Base-by-base conservation (phyloP, 2,113 vertebrate genomes). In the Oncorhynchus mykiss region DNA sequence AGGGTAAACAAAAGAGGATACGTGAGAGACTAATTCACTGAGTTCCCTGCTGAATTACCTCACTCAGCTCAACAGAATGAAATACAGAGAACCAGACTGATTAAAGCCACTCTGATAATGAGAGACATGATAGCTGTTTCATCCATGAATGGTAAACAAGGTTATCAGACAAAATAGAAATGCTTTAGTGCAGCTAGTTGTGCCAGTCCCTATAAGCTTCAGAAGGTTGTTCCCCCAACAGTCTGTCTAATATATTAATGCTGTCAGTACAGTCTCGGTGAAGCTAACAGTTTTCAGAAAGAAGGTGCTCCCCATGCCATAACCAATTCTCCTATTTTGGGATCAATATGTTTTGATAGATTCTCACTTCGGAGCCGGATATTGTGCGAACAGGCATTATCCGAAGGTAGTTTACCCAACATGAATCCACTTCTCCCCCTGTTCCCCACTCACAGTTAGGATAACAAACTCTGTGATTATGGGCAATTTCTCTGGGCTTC, bases 271-370 rank as follows among this genome's bases (percentile, higher is more conserved):
- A 86, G 91, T 88, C 87, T 86, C 84, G 86, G 86, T 90, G 88
- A 91, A 92, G 91, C 91, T 84, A 92, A 93, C 91, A 90, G 88
- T 92, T 92, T 91, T 90, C 89, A 91, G 90, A 91, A 92, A 92
- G 89, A 89, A 90, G 89, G 91, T 89, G 88, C 88, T 86, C 88
- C 80, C 77, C 86, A 88, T 85, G 88, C 88, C 91, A 88, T 88
- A 88, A 83, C 90, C 92, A 92, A 93, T 93, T 91, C 92, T 90
- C 90, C 80, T 91, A 90, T 91, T 92, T 86, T 80, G 84, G 87
- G 92, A 94, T 94, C 92, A 92, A 93, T 94, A 93, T 93, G 91
- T 92, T 93, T 91, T 93, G 93, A 94, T 93, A 93, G 91, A 94
- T 93, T 92, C 91, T 90, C 87, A 85, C 86, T 89, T 86, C 88